Conservation (phyloP, 2,797 vertebrate species). For the Typhlichthys subterraneus region DNA sequence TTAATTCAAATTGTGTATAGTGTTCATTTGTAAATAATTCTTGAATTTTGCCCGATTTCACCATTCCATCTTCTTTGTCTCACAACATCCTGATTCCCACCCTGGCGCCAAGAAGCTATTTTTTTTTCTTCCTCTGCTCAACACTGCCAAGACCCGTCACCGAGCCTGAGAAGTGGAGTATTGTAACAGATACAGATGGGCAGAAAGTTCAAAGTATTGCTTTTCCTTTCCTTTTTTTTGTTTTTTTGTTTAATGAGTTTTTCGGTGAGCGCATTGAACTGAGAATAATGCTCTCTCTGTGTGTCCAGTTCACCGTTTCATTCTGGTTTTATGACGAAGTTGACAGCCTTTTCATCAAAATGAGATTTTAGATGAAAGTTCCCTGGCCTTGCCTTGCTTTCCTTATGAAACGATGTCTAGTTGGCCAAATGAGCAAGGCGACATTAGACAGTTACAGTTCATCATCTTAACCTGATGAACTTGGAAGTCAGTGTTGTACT, state of each 20-base stretch:
- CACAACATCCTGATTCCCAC: conserved; percentile 11
- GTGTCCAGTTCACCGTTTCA: conserved; percentile 18
- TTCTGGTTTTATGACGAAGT: conserved; percentile 8
- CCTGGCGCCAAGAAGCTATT: conserved; percentile 45
- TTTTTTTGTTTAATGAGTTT: conserved; percentile 77
- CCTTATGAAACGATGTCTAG: conserved; percentile 5
- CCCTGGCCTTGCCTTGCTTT: conserved; percentile 5
- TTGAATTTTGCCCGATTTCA: background rate
- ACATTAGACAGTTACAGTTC: conserved; percentile 3
- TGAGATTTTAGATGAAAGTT: conserved; percentile 33
- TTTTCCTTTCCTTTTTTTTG: conserved; percentile 78
- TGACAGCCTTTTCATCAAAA: conserved; percentile 40
- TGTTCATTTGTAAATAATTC: background rate
- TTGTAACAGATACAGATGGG: conserved; percentile 80
- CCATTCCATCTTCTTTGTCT: conserved; percentile 1
- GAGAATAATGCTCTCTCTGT: conserved; percentile 78
- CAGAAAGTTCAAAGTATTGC: conserved; percentile 77
- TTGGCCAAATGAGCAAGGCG: conserved; percentile 6
- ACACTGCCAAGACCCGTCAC: conserved; percentile 68
- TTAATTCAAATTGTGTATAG: background rate
- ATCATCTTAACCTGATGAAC: conserved; percentile 5
- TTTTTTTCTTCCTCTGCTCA: conserved; percentile 37
- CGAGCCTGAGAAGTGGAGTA: conserved; percentile 69
- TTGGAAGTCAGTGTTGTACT: conserved; percentile 1
- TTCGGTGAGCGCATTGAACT: conserved; percentile 48